Evolutionary conservation across 2,888 invertebrate species (phyloP), one percentile per base, ranked within the genome.

Genomic region (Zaprionus bogoriensis): DNA sequence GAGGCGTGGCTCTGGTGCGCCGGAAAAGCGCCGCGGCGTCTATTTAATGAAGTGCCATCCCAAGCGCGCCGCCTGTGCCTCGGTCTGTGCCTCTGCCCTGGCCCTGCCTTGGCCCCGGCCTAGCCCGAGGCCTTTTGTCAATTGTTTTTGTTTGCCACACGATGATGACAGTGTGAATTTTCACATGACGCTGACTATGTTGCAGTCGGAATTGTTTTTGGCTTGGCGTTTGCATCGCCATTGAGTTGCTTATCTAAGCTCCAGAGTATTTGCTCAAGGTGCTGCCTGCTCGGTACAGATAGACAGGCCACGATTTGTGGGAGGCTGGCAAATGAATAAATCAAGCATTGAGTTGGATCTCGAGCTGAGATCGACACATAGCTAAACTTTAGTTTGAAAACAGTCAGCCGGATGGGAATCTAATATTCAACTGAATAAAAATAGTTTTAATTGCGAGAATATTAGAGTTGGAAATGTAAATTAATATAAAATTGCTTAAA

Each of bases 41-140:
- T 80, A 87, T 87, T 80, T 80, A 80, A 80, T 80, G 86, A 80
- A 80, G 86, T 87, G 80, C 80, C 87, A 54, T 53, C 60, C 66
- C 42, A 51, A 22, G n/a, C 75, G 20, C 0, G 12, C 17, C 12
- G 6, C 32, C 22, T 14, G 9, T n/a, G 3, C 14, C 39, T 25
- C 5, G 5, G 10, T n/a, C n/a, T n/a, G n/a, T n/a, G n/a, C n/a
- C n/a, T n/a, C n/a, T n/a, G n/a, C n/a, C n/a, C n/a, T n/a, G n/a
- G n/a, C n/a, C n/a, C n/a, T n/a, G n/a, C n/a, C n/a, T n/a, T n/a
- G n/a, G n/a, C n/a, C 42, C 38, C 12, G 9, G 17, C 22, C 22
- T 39, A 22, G 65, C 65, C 74, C 9, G 0, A 53, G 75, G 75
- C 55, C 55, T 50, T 45, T 39, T 52, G 53, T 68, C 69, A 55